phyloP scores from a whole-genome alignment of 2,797 vertebrate species.

The Brotula barbata region DNA sequence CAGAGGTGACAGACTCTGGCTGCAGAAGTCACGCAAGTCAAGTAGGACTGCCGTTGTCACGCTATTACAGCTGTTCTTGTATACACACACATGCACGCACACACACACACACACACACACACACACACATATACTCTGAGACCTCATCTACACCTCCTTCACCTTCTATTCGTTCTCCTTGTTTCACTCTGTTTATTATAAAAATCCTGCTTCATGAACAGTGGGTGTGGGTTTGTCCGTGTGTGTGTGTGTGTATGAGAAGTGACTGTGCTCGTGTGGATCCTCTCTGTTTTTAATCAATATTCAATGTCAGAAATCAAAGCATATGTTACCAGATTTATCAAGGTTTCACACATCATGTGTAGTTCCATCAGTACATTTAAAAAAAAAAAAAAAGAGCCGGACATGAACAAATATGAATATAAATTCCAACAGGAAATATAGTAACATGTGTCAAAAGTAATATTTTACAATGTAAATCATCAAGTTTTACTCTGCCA shows the following conservation, averaged over 20 bases:
- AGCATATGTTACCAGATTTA: slow-evolving; percentile 41
- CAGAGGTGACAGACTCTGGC: slow-evolving; percentile 77
- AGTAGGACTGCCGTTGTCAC: slow-evolving; percentile 72
- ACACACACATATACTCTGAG: slow-evolving; percentile 25
- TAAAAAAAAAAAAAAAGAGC: background rate
- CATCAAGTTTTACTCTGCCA: slow-evolving; percentile 44
- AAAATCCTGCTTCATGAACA: slow-evolving; percentile 50
- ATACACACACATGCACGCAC: slow-evolving; percentile 14
- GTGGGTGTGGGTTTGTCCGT: background rate
- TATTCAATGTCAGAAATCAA: slow-evolving; percentile 51
- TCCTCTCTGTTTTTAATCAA: slow-evolving; percentile 56
- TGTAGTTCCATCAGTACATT: background rate
- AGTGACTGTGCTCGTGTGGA: slow-evolving; percentile 31
- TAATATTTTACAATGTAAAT: slow-evolving; percentile 45
- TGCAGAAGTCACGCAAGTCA: slow-evolving; percentile 72
- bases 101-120: slow-evolving; percentile 19
- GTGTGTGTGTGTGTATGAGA: slow-evolving; percentile 3
- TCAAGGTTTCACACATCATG: slow-evolving; percentile 30
- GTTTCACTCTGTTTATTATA: slow-evolving; percentile 36
- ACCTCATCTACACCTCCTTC: slow-evolving; percentile 21
- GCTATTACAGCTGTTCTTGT: slow-evolving; percentile 67
- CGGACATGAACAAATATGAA: slow-evolving; percentile 9
- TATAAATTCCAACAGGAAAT: slow-evolving; percentile 32
- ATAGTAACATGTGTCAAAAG: slow-evolving; percentile 35
- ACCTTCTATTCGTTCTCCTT: slow-evolving; percentile 19